These are phyloP conservation scores for Stichodactyla helianthus DNA, from an alignment of 64 coral and sea anemone genomes.

Conservation along the genomic window DNA sequence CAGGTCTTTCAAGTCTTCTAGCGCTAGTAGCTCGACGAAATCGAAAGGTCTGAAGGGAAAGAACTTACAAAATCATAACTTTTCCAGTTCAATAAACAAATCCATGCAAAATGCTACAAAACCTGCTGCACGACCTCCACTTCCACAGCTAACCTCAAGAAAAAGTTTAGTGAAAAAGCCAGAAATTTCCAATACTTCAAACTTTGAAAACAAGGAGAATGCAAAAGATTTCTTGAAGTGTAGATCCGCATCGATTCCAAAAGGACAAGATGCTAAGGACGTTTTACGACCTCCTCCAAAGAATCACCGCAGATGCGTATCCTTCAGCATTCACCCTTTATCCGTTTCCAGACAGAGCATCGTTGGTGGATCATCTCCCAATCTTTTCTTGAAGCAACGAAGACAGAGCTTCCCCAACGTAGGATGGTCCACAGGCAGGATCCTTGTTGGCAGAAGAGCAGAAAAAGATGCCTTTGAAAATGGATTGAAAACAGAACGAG, in stretches of 20 bases:
- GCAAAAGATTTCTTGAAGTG: background rate
- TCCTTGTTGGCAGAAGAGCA: background rate
- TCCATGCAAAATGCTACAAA: background rate
- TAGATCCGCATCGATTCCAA: background rate
- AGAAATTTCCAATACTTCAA: background rate
- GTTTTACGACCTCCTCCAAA: background rate
- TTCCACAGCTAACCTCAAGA: background rate
- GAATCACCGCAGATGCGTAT: background rate
- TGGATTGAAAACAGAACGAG: background rate
- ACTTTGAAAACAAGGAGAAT: background rate
- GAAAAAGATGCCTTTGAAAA: background rate
- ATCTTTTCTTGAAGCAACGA: background rate
- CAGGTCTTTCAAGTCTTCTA: background rate
- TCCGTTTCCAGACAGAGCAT: background rate
- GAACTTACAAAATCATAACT: too few relatives aligned
- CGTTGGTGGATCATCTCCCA: background rate
- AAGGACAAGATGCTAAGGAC: background rate
- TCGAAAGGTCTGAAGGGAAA: background rate
- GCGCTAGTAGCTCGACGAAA: background rate
- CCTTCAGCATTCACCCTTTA: background rate
- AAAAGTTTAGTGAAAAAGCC: background rate
- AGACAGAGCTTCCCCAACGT: background rate
- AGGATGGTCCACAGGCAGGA: background rate
- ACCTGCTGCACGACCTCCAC: background rate
- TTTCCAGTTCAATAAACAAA: background rate